phyloP scores from a whole-genome alignment of 1,140 invertebrate species.

The Belonocnema kinseyi region DNA sequence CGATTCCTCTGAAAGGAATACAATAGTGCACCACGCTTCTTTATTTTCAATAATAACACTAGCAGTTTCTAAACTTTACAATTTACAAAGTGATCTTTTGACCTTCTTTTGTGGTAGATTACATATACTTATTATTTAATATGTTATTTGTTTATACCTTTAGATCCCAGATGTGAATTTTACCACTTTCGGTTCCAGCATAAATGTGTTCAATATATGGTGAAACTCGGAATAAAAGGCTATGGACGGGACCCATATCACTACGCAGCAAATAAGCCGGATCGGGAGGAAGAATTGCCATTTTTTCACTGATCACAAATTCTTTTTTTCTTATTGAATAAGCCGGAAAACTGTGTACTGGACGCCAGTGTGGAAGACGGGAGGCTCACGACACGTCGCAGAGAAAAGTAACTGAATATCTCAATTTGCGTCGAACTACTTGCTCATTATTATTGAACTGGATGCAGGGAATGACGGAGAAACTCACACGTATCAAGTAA shows the following conservation, averaged over 20 bases:
- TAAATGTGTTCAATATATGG: slow-evolving; percentile 79
- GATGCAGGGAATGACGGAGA: slow-evolving; percentile 20
- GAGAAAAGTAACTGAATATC: slow-evolving; percentile 37
- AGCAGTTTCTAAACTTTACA: too few relatives aligned
- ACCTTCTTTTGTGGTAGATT: not conserved
- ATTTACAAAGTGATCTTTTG: too few relatives aligned
- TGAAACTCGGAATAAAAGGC: slow-evolving; percentile 79
- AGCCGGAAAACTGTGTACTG: not conserved
- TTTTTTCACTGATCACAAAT: slow-evolving; percentile 48
- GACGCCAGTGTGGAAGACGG: slow-evolving; percentile 57
- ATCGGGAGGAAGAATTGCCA: slow-evolving; percentile 79
- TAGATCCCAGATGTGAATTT: slow-evolving; percentile 83
- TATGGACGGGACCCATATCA: slow-evolving; percentile 81
- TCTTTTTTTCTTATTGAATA: not conserved
- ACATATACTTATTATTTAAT: not conserved
- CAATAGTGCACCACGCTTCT: not conserved
- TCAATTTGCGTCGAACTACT: slow-evolving; percentile 36
- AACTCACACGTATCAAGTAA: slow-evolving; percentile 34
- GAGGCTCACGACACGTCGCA: slow-evolving; percentile 57
- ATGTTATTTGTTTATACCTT: slow-evolving; percentile 75
- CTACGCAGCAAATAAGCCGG: slow-evolving; percentile 81
- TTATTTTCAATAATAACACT: slow-evolving; percentile 5
- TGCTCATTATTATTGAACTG: slow-evolving; percentile 34
- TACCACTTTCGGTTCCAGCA: slow-evolving; percentile 81
- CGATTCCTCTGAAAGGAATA: slow-evolving; percentile 77